phyloP scores from a whole-genome alignment of 2,797 vertebrate genomes.

The Lemur catta region DNA sequence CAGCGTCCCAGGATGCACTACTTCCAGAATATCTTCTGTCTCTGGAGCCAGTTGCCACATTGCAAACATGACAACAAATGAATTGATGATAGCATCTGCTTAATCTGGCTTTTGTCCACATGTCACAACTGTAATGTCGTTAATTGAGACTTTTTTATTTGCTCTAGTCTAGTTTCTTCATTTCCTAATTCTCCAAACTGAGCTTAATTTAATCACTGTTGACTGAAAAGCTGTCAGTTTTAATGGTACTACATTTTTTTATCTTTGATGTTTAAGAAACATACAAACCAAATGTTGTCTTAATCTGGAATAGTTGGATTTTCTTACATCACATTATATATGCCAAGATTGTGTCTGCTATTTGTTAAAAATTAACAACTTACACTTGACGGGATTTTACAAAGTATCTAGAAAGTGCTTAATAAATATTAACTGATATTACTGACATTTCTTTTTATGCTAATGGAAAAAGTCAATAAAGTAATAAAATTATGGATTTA shows the following conservation, averaged over 20 bases:
- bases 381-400: background rate
- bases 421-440: conserved; percentile 42
- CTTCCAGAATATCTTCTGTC: conserved; percentile 59
- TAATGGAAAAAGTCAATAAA: conserved; percentile 34
- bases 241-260: conserved; percentile 34
- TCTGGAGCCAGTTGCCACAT: conserved; percentile 62
- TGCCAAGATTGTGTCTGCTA: background rate
- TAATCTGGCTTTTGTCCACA: conserved; percentile 75
- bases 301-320: conserved; percentile 50
- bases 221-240: conserved; percentile 67
- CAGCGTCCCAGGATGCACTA: conserved; percentile 22
- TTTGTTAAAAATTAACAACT: conserved; percentile 61
- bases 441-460: background rate
- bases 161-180: conserved; percentile 59
- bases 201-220: conserved; percentile 58
- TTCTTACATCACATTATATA: conserved; percentile 26
- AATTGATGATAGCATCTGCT: conserved; percentile 75
- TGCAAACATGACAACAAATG: conserved; percentile 72
- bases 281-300: conserved; percentile 37
- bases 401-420: conserved; percentile 18
- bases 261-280: conserved; percentile 64
- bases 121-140: conserved; percentile 70
- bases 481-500: background rate
- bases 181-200: conserved; percentile 48
- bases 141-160: conserved; percentile 74